Percentiles rank a stretch among this genome's conserved stretches.
Evolutionary conservation across 1,140 invertebrate genomes (phyloP).

Genomic region (Cataglyphis hispanica): DNA sequence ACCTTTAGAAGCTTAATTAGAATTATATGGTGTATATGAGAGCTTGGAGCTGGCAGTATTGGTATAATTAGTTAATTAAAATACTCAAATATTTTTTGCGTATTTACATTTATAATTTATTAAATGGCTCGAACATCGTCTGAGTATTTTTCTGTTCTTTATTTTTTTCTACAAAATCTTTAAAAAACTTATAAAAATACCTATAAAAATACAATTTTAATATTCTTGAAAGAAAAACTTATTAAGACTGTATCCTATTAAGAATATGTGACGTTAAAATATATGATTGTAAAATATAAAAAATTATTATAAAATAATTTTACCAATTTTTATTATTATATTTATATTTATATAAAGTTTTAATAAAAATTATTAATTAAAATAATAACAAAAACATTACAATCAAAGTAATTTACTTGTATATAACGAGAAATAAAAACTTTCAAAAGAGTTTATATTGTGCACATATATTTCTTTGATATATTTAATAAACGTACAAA

Average conservation of each 20-base stretch:
- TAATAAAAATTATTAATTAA: neutral
- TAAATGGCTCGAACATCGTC: slow-evolving; percentile 16
- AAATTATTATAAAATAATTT: neutral
- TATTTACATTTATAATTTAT: slow-evolving; percentile 11
- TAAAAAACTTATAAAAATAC: neutral
- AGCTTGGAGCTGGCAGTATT: slow-evolving; percentile 49
- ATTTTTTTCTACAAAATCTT: neutral
- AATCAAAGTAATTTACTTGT: neutral
- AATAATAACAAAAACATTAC: neutral
- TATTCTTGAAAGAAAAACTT: too few species aligned
- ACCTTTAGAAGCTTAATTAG: slow-evolving; percentile 42
- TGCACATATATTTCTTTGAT: neutral
- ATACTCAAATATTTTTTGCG: slow-evolving; percentile 3
- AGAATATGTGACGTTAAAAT: too few species aligned
- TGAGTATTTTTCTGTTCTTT: neutral
- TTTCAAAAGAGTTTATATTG: neutral
- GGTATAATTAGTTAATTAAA: slow-evolving; percentile 12
- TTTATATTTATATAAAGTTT: neutral
- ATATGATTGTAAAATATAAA: neutral
- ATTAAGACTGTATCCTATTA: too few species aligned
- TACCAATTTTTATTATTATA: neutral
- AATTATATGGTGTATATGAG: slow-evolving; percentile 19
- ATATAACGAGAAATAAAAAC: neutral
- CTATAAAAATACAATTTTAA: neutral
- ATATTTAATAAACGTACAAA: neutral